Percentiles rank a stretch among this genome's conserved stretches.
These are phyloP conservation scores for Fringilla coelebs DNA, from an alignment of 2,797 vertebrate genomes.

Conservation along the genomic window DNA sequence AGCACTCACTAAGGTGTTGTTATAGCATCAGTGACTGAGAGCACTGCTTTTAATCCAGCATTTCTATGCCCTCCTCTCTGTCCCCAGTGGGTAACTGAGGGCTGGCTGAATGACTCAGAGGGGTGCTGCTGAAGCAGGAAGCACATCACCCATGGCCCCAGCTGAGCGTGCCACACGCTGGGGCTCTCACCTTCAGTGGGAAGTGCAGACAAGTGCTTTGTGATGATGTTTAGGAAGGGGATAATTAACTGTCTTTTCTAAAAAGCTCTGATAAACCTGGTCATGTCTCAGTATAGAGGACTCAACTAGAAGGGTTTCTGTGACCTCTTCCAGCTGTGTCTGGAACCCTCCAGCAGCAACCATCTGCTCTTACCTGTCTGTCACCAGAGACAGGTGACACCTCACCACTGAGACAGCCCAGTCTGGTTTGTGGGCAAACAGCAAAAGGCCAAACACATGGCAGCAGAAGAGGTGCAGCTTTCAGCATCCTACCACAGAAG, in stretches of 20 bases:
- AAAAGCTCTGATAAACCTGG: background rate
- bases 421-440: background rate
- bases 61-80: background rate
- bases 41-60: background rate
- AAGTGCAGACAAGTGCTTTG: background rate
- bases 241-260: background rate
- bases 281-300: background rate
- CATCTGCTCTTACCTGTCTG: background rate
- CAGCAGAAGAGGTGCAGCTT: background rate
- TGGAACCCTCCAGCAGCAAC: background rate
- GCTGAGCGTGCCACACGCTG: background rate
- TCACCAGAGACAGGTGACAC: no score
- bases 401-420: background rate
- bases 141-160: background rate
- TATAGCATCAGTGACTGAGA: background rate
- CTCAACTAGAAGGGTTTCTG: background rate
- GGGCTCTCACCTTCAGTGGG: background rate
- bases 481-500: background rate
- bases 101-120: background rate
- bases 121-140: background rate
- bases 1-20: background rate
- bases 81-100: background rate
- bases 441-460: background rate
- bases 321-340: accelerated
- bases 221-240: background rate